These are phyloP conservation scores for Hypotaenidia okinawae DNA, from an alignment of 2,797 vertebrate genomes.

Conservation along the genomic window DNA sequence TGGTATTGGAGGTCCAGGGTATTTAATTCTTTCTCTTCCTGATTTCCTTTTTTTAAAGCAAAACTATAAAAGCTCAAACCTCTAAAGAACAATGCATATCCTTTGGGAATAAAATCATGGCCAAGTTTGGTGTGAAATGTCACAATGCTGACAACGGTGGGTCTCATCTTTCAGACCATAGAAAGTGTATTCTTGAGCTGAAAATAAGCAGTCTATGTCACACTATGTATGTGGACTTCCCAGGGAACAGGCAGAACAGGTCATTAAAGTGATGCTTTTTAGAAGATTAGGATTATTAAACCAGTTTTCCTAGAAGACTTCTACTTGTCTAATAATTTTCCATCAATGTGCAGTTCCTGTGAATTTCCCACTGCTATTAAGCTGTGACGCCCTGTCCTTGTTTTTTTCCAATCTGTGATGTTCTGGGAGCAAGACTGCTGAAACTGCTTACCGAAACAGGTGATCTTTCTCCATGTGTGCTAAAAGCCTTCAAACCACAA, in stretches of 20 bases:
- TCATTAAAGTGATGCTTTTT: not conserved
- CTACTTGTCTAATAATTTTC: not conserved
- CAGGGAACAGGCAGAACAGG: accelerated
- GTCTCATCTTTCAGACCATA: not conserved
- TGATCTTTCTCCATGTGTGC: not conserved
- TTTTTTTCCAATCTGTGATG: not conserved
- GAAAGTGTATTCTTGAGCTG: not conserved
- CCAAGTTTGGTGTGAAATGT: not conserved
- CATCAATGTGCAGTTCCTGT: not conserved
- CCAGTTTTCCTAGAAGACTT: not conserved
- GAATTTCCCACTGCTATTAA: not conserved
- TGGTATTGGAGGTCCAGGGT: not conserved
- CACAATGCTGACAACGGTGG: accelerated
- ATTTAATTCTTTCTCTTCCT: not conserved
- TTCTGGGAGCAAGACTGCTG: not conserved
- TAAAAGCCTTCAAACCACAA: not conserved
- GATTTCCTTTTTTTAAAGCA: not conserved
- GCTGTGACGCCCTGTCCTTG: not conserved
- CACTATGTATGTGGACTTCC: too few relatives aligned
- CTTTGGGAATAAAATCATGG: not conserved
- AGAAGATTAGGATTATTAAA: not conserved
- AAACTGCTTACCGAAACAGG: not conserved
- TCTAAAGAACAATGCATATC: not conserved
- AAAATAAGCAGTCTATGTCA: not conserved
- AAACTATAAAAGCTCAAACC: not conserved